Evolutionary conservation across 2,113 vertebrate genomes (phyloP).

Genomic region (Alligator sinensis): DNA sequence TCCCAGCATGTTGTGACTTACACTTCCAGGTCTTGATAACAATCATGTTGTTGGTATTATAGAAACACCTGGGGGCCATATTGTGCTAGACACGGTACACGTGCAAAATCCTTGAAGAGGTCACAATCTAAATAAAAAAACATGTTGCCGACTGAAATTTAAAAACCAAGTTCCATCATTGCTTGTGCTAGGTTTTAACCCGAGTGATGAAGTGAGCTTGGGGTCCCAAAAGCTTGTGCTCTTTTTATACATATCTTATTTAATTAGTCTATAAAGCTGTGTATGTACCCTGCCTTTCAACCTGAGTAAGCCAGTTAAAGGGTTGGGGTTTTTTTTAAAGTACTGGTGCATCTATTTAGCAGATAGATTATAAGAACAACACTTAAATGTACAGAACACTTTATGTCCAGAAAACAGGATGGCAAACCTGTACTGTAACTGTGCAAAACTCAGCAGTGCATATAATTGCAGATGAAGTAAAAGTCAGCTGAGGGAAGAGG

Average conservation of each 20-base stretch:
- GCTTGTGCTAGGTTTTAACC: no score
- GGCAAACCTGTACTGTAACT: neutral
- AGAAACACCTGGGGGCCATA: neutral
- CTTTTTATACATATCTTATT: no score
- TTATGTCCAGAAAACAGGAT: neutral
- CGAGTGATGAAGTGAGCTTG: no score
- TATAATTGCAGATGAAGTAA: neutral
- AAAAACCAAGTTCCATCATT: no score
- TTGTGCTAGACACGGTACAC: neutral
- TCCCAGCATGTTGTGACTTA: neutral
- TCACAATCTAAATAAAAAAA: neutral
- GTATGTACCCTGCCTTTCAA: no score
- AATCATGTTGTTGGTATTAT: neutral
- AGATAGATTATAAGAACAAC: no score
- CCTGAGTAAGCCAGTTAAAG: no score
- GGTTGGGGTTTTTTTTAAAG: no score
- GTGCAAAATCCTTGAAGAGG: neutral
- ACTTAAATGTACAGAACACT: no score
- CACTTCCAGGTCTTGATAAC: neutral
- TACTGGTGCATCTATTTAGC: no score
- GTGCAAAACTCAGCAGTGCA: neutral
- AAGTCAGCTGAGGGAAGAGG: neutral
- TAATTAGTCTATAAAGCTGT: no score
- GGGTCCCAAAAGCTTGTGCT: no score
- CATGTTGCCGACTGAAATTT: neutral